Base-by-base conservation (phyloP, 2,797 vertebrate genomes). In the Rhinella marina region DNA sequence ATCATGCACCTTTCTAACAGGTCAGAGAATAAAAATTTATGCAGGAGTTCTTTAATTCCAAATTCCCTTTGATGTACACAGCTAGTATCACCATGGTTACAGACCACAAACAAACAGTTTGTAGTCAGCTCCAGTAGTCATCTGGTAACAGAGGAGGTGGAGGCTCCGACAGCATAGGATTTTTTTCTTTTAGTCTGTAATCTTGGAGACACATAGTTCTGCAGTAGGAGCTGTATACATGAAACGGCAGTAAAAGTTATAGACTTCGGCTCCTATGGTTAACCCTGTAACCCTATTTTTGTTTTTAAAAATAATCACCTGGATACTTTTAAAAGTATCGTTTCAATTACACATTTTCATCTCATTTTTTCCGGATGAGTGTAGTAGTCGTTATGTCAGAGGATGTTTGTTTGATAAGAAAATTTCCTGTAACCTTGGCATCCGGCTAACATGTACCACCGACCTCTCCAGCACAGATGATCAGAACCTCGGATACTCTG, bases 371-470 rank as follows among this genome's bases (percentile, higher is more conserved):
- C 73, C 48, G 25, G 48, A 11, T 54, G 48, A 52, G 41, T 50
- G 72, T 73, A 9, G 23, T 41, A 41, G 70, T 25, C 13, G 23
- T 64, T 62, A 56, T 70, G 50, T 68, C 56, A 56, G 68, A 27
- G 72, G 72, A 87, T 87, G 57, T 86, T 23, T 87, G 57, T 86
- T 23, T 57, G n/a, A 84, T 72, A 21, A 19, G 16, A 32, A 12
- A 25, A 19, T 21, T 72, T 82, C 86, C 79, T 81, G 32, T 87
- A 6, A 50, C 62, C 41, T 32, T 57, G 56, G 27, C 62, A 73
- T 54, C 66, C 25, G 50, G 50, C 13, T n/a, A 27, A 21, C 59
- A 12, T 57, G 72, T 59, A 12, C 11, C 50, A 32, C 13, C 59
- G 68, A 81, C 86, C 86, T 52, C 66, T 62, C 0, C 41, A 7